Evolutionary conservation across 2,113 vertebrate genomes (phyloP), one percentile per base, ranked within the genome.

Genomic region (Psephotus haematonotus): DNA sequence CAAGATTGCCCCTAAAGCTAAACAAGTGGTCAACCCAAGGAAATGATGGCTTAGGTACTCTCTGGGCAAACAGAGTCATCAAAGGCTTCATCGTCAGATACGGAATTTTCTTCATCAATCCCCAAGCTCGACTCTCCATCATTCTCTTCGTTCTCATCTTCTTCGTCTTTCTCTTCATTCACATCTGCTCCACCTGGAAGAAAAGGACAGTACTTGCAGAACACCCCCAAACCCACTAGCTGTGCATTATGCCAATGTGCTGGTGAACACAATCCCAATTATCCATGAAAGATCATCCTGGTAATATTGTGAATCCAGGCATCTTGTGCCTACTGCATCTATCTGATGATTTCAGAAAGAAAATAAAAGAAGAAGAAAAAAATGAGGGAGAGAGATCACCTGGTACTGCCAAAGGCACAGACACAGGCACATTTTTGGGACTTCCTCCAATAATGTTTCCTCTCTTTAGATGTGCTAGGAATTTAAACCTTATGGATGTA

Each of bases 11-110:
- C 68, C 44, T 59, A 78, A 85, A 92, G n/a, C 35, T 77, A 53
- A 80, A 79, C 37, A 74, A 92, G 7, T 13, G 72, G 35, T 68
- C 29, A 84, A 46, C 27, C 13, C 76, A 74, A 68, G 41, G 27
- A 94, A 96, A 70, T 15, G 17, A 76, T 35, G 37, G 17, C 41
- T 85, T 43, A 95, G 96, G 94, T 94, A 99, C 99, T 98, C 35
- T 96, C 77, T 43, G 99, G 99, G 84, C 99, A 99, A 88, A 98
- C 82, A 2, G 91, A 97, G 81, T 98, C 97, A 72, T 98, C 98
- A 77, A 98, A 93, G 68, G 86, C 91, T 33, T 96, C 97, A 28
- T 97, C 97, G 59, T 99, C 98, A 20, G 98, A 96, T 37, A 49
- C 95, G 24, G 97, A 97, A 57, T 98, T 98, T 49, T 97, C 98